Evolutionary conservation across 2,888 invertebrate genomes (phyloP), one percentile per base, ranked within the genome.

Genomic region (Auanema freiburgensis): DNA sequence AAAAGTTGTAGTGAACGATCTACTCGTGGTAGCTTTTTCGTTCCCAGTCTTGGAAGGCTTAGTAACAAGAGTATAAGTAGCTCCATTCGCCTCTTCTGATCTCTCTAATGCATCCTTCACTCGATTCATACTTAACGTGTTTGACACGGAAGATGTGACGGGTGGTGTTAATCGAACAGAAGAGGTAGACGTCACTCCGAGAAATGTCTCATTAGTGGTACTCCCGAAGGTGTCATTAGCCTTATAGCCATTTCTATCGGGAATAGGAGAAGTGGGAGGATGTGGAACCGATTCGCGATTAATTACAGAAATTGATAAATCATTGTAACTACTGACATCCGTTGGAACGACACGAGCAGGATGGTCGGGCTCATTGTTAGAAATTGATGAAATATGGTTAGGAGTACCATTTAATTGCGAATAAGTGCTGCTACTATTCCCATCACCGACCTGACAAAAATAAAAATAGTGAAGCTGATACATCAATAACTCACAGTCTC

Each of bases 261-360:
- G 79, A 50, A 79, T 76, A 14, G 79, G 79, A 2, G 78, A 78
- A 14, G 79, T 79, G n/a, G 79, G 79, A 11, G 79, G 79, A 49
- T 72, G 71, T 8, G 79, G 79, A 10, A 69, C 74, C 25, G 25
- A 59, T 12, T 16, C 55, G 2, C 56, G 25, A 18, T 11, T 16
- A 3, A 41, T 16, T 10, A 43, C 43, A 10, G 33, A 33, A 41
- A 56, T 41, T 16, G 41, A 21, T n/a, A 56, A 24, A 18, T 16
- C 56, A 18, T 33, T 33, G 8, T 33, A 33, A 33, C 3, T 8
- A 33, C 8, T 33, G 8, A 8, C 3, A 6, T 46, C 21, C 10
- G 46, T 5, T 18, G 21, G 4, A 46, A 6, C 46, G 10, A 46
- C 10, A 46, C 16, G 16, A 10, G 46, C 3, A 5, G 21, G 3